These are phyloP conservation scores for Caerostris extrusa DNA, from an alignment of 1,140 invertebrate genomes.

Conservation along the genomic window DNA sequence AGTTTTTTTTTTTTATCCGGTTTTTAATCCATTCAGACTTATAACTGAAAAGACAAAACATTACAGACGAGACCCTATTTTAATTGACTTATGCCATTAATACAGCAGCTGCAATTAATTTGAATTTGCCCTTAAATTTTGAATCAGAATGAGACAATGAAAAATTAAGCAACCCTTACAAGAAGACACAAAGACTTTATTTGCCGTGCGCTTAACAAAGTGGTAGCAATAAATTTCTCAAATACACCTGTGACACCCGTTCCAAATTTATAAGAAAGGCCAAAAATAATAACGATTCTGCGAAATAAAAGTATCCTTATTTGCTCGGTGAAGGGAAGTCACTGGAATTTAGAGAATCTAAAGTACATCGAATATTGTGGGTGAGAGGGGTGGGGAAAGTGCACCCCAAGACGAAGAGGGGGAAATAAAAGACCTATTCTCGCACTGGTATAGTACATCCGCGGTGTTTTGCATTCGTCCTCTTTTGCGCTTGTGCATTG, in stretches of 20 bases:
- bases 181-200: not conserved
- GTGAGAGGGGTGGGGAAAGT: not conserved
- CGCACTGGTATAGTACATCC: not conserved
- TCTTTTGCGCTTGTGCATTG: conserved; percentile 18
- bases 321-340: not conserved
- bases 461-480: conserved; percentile 6
- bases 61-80: too few species aligned
- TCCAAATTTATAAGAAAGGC: not conserved
- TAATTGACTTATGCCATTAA: too few species aligned
- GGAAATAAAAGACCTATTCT: conserved; percentile 28
- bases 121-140: not conserved
- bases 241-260: not conserved
- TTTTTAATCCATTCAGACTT: too few species aligned
- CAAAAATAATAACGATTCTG: not conserved
- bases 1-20: too few species aligned
- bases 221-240: not conserved
- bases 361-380: not conserved
- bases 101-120: not conserved
- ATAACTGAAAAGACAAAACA: too few species aligned
- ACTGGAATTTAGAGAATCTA: not conserved
- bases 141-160: not conserved
- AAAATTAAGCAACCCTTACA: not conserved
- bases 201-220: not conserved
- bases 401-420: conserved; percentile 2
- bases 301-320: not conserved